These are phyloP conservation scores for Harpalus rufipes DNA, from an alignment of 2,888 invertebrate genomes.

Conservation along the genomic window DNA sequence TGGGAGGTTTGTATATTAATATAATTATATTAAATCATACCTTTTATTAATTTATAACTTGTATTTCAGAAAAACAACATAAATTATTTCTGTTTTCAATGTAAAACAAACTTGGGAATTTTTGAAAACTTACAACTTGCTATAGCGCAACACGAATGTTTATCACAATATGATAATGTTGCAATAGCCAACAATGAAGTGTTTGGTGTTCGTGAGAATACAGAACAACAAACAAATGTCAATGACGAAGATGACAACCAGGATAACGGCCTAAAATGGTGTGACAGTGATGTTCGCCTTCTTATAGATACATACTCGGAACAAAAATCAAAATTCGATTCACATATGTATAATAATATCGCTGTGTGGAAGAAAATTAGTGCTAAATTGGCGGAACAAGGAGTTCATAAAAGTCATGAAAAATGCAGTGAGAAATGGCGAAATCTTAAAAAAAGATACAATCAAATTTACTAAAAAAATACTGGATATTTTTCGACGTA, in stretches of 20 bases:
- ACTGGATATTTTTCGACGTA: slow-evolving; percentile 7
- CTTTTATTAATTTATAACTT: background rate
- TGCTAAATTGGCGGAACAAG: background rate
- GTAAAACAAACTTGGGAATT: background rate
- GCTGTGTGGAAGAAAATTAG: slow-evolving; percentile 9
- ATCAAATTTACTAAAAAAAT: slow-evolving; percentile 19
- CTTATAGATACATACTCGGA: background rate
- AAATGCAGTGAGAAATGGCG: slow-evolving; percentile 19
- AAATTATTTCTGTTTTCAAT: background rate
- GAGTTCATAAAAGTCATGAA: slow-evolving; percentile 15
- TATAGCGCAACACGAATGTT: background rate
- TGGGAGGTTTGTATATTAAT: background rate
- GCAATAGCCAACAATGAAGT: background rate
- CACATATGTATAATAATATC: background rate
- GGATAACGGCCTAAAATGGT: background rate
- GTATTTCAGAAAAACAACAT: background rate
- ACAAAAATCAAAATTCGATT: slow-evolving; percentile 12
- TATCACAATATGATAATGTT: background rate
- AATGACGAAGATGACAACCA: background rate
- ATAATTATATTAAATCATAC: background rate
- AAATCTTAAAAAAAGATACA: slow-evolving; percentile 18
- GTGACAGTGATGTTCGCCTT: background rate
- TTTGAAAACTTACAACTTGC: background rate
- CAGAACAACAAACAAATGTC: background rate
- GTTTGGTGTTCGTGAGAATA: background rate